A percentile compares a stretch with the other conserved stretches of the same genome.
These are phyloP conservation scores for Dipus sagitta DNA, from an alignment of 2,797 vertebrate genomes.

Conservation along the genomic window DNA sequence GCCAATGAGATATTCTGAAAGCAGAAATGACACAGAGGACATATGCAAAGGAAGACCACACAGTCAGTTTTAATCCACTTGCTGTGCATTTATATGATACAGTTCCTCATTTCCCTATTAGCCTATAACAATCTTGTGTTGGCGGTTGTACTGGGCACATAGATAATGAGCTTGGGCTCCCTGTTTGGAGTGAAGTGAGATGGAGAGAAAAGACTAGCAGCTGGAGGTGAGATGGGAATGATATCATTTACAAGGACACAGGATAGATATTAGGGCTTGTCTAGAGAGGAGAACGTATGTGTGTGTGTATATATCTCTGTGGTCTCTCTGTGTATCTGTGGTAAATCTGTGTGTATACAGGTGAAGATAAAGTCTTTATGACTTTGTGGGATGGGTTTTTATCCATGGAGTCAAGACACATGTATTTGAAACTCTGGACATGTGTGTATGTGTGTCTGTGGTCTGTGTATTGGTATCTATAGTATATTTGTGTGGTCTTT, in stretches of 20 bases:
- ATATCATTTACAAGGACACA: neutral
- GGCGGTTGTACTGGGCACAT: neutral
- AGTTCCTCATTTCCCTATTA: neutral
- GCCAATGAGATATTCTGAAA: conserved; percentile 35
- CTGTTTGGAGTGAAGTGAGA: neutral
- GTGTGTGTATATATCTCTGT: neutral
- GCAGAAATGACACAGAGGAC: conserved; percentile 14
- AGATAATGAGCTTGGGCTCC: neutral
- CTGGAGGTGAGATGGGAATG: neutral
- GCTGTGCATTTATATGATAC: neutral
- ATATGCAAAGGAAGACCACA: conserved; percentile 5
- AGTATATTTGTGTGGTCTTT: neutral
- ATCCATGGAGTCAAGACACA: neutral
- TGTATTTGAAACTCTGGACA: neutral
- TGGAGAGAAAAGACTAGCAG: neutral
- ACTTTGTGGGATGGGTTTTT: neutral
- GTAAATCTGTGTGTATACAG: neutral
- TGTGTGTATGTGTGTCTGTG: neutral
- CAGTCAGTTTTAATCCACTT: neutral
- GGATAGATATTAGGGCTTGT: neutral
- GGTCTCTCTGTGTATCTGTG: neutral
- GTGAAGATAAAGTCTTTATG: neutral
- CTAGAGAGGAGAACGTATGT: neutral
- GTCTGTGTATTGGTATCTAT: neutral
- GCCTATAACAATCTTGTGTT: neutral